A percentile compares a stretch with the other conserved stretches of the same genome.
These are phyloP conservation scores for Pavo muticus DNA, from an alignment of 2,113 vertebrate genomes.

Conservation along the genomic window DNA sequence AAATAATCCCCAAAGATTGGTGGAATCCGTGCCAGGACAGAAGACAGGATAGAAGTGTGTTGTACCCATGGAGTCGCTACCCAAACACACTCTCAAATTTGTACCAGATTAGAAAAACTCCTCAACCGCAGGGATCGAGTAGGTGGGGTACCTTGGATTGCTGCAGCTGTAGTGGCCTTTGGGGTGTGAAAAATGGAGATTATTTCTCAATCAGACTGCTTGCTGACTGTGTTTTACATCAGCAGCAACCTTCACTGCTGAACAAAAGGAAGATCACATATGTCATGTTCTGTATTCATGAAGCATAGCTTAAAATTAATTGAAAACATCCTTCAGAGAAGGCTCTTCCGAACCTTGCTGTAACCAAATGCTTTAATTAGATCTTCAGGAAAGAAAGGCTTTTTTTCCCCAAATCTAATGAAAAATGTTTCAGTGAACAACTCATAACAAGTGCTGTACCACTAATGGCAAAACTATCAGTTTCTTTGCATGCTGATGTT, in stretches of 20 bases:
- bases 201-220: background rate
- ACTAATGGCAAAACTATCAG: background rate
- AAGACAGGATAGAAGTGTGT: background rate
- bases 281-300: background rate
- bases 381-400: background rate
- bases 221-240: background rate
- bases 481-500: background rate
- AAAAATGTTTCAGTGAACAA: background rate
- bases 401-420: background rate
- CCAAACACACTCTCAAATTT: background rate
- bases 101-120: background rate
- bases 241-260: background rate
- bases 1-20: background rate
- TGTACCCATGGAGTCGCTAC: background rate
- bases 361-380: background rate
- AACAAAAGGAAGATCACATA: background rate
- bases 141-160: background rate
- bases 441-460: background rate
- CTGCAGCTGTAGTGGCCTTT: background rate
- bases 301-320: conserved; percentile 6
- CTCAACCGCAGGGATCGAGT: background rate
- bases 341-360: background rate
- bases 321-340: background rate
- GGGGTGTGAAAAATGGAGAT: background rate
- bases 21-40: background rate